Percentiles rank a stretch among this genome's conserved stretches.
Conservation (phyloP, 2,888 invertebrate genomes). For the Phaonia tiefii region DNA sequence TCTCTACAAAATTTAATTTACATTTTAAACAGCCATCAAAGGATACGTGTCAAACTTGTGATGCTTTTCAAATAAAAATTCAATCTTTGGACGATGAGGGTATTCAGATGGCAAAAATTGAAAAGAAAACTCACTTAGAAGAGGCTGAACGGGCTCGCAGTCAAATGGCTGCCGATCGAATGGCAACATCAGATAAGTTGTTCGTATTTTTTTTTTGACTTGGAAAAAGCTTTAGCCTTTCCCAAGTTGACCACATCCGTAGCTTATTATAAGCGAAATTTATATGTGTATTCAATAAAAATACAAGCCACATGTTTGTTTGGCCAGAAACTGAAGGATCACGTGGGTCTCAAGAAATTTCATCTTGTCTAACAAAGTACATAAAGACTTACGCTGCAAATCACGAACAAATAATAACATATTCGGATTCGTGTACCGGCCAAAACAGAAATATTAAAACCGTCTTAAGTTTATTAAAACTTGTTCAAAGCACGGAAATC, state of each 20-base stretch:
- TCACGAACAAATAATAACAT: too few species aligned
- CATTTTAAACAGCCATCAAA: too few species aligned
- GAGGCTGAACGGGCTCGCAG: slow-evolving; percentile 65
- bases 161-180: slow-evolving; percentile 25
- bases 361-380: too few species aligned
- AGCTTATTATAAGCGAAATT: slow-evolving; percentile 57
- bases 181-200: slow-evolving; percentile 55
- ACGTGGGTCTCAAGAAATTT: too few species aligned
- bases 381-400: too few species aligned
- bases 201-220: slow-evolving; percentile 64
- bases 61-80: slow-evolving; percentile 57
- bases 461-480: too few species aligned
- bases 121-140: slow-evolving; percentile 68
- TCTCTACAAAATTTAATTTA: slow-evolving; percentile 70
- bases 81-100: slow-evolving; percentile 56
- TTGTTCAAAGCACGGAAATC: not conserved
- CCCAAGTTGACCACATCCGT: slow-evolving; percentile 44
- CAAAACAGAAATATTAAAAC: slow-evolving; percentile 45
- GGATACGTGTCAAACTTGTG: slow-evolving; percentile 66
- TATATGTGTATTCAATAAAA: slow-evolving; percentile 68
- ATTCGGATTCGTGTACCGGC: too few species aligned
- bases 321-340: too few species aligned
- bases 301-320: slow-evolving; percentile 68
- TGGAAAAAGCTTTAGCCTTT: too few species aligned
- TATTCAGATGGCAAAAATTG: slow-evolving; percentile 67